Percentiles rank a stretch among this genome's conserved stretches.
Evolutionary conservation across 1,140 invertebrate species (phyloP).

Genomic region (Bursaphelenchus mucronatus): DNA sequence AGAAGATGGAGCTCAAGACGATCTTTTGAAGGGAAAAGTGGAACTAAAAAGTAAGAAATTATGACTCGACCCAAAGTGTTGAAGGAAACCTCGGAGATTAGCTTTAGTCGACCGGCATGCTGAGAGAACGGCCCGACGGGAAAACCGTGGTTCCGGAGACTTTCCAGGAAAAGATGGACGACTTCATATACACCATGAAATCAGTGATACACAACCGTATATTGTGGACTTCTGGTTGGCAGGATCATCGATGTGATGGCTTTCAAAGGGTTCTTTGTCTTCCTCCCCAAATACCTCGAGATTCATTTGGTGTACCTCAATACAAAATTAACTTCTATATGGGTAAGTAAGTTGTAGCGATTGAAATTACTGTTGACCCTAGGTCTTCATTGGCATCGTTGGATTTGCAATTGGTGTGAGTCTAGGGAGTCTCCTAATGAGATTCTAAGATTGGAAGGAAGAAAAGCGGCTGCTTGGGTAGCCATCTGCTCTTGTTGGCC

Average conservation of each 20-base stretch:
- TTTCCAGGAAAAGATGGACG: conserved; percentile 25
- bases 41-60: conserved; percentile 2
- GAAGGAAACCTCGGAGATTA: conserved; percentile 9
- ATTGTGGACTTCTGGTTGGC: conserved; percentile 44
- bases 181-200: conserved; percentile 37
- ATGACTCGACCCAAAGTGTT: not conserved
- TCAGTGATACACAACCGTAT: conserved; percentile 28
- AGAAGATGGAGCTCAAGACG: conserved; percentile 27
- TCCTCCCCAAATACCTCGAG: conserved; percentile 59
- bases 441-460: conserved; percentile 49
- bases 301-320: conserved; percentile 59
- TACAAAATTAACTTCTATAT: conserved; percentile 52
- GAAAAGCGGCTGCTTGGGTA: conserved; percentile 54
- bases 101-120: conserved; percentile 53
- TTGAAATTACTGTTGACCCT: not conserved
- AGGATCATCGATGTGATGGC: conserved; percentile 55
- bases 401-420: conserved; percentile 52
- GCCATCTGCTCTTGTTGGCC: conserved; percentile 48
- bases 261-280: conserved; percentile 57
- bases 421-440: conserved; percentile 41
- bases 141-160: conserved; percentile 32
- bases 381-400: not conserved
- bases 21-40: not conserved
- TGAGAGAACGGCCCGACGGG: conserved; percentile 32
- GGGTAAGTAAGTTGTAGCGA: conserved; percentile 55